phyloP scores from a whole-genome alignment of 2,113 vertebrate species.

The Ciconia stormi region DNA sequence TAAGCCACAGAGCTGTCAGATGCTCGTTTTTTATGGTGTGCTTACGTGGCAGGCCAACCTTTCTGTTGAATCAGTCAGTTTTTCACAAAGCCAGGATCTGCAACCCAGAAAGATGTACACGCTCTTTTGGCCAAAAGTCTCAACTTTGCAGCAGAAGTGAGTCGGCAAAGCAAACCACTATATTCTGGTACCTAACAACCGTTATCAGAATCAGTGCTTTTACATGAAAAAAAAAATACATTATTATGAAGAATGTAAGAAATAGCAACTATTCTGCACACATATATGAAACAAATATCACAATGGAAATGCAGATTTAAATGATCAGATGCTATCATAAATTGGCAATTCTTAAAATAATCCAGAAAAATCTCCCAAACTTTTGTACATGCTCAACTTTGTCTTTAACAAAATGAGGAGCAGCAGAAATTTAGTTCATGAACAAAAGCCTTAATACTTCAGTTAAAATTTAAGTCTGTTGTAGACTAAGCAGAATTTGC shows the following conservation, averaged over 20 bases:
- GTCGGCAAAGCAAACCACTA: background rate
- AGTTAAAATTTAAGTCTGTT: background rate
- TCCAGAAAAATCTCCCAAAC: background rate
- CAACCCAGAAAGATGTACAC: background rate
- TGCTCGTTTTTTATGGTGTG: background rate
- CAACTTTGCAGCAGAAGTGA: background rate
- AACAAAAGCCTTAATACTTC: background rate
- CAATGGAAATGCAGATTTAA: background rate
- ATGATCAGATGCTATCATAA: background rate
- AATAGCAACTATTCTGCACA: background rate
- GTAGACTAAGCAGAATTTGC: background rate
- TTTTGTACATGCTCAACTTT: background rate
- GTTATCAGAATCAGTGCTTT: background rate
- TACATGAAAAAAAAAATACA: background rate
- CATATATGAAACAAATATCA: background rate
- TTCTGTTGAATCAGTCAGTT: constrained; percentile 1
- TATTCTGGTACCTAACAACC: background rate
- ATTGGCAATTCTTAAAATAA: background rate
- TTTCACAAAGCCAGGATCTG: background rate
- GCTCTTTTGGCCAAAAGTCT: background rate
- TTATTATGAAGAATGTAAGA: background rate
- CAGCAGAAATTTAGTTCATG: background rate
- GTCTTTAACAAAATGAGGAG: background rate
- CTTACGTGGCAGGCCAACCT: constrained; percentile 51
- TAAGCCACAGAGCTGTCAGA: constrained; percentile 55